Conservation (phyloP, 2,797 vertebrate genomes). For the Phylloscopus collybita region DNA sequence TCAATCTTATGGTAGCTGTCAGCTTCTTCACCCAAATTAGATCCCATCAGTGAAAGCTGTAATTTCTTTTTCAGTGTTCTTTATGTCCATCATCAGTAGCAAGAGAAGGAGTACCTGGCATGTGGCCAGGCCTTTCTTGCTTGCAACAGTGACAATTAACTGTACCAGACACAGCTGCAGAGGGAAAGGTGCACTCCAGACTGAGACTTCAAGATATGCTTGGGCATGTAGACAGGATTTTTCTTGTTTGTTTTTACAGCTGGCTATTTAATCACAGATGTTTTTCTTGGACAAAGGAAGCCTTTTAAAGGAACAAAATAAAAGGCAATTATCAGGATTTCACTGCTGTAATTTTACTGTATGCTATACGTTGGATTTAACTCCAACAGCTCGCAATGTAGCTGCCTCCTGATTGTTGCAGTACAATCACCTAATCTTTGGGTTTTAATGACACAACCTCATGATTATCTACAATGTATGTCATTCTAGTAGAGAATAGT, state of each 20-base stretch:
- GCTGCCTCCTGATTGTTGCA: not conserved
- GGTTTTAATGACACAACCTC: not conserved
- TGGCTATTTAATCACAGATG: not conserved
- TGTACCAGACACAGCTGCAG: not conserved
- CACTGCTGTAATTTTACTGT: not conserved
- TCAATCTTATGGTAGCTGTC: not conserved
- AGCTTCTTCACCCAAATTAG: not conserved
- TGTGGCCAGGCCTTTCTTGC: not conserved
- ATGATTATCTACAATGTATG: not conserved
- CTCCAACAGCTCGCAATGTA: not conserved
- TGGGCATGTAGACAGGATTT: not conserved
- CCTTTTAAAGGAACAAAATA: not conserved
- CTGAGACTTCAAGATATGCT: not conserved
- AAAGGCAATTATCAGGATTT: not conserved
- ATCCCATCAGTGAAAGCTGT: not conserved
- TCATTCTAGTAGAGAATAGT: not conserved
- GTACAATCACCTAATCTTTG: not conserved
- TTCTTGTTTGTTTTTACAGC: not conserved
- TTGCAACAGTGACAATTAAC: not conserved
- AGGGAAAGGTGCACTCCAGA: not conserved
- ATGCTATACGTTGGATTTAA: not conserved
- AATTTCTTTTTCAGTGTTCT: not conserved
- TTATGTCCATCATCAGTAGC: not conserved
- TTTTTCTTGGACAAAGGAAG: not conserved
- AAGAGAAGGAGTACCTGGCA: not conserved